A percentile compares a stretch with the other conserved stretches of the same genome.
phyloP scores from a whole-genome alignment of 2,797 vertebrate species.

The Todus mexicanus region DNA sequence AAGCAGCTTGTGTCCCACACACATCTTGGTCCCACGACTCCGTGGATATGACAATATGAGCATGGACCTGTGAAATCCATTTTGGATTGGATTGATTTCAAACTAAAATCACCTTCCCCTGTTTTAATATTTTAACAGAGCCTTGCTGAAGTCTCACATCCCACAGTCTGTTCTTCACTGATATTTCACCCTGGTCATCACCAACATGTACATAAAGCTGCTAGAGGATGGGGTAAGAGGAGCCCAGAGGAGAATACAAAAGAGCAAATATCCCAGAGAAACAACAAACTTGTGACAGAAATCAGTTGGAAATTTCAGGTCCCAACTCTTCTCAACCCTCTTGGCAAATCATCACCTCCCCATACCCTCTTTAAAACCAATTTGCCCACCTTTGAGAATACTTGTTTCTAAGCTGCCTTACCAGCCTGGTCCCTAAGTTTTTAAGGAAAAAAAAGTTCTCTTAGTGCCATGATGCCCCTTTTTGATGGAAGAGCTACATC shows the following conservation, averaged over 20 bases:
- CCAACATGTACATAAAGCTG: background rate
- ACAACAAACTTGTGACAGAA: background rate
- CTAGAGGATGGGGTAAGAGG: background rate
- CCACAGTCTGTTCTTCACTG: background rate
- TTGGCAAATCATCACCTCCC: background rate
- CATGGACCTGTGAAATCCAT: background rate
- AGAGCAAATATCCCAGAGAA: background rate
- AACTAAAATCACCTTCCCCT: background rate
- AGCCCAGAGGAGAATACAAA: background rate
- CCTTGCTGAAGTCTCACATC: background rate
- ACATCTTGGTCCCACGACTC: background rate
- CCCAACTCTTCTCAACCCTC: background rate
- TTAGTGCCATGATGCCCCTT: background rate
- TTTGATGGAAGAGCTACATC: background rate
- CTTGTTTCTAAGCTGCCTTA: background rate
- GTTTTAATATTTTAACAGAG: background rate
- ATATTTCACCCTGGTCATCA: background rate
- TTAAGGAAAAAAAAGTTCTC: background rate
- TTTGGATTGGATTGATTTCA: background rate
- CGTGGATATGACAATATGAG: background rate
- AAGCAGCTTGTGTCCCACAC: background rate
- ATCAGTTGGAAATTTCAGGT: background rate
- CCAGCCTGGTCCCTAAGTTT: background rate
- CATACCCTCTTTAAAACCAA: too few species aligned
- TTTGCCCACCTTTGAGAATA: background rate